Base-by-base conservation (phyloP, 2,797 vertebrate genomes). In the Podarcis lilfordi region DNA sequence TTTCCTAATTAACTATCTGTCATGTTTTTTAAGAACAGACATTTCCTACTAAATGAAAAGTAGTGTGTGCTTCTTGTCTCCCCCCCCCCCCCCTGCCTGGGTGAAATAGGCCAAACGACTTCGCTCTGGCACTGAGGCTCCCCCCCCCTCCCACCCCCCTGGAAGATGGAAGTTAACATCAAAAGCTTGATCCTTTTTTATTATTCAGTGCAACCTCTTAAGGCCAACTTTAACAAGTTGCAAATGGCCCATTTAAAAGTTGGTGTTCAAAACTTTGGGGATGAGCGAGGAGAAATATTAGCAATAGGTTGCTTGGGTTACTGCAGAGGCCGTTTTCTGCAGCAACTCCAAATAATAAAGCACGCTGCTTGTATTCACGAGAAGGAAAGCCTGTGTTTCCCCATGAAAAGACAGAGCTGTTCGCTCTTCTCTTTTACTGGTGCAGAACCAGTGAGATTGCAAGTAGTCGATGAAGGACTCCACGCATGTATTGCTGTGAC, bases 1-100 rank as follows among this genome's bases (percentile, higher is more conserved):
- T 94, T 96, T 91, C 93, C 89, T 92, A 94, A 95, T 95, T 95
- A 93, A 87, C 95, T 95, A 94, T 94, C 91, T 92, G 91, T 93
- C 92, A 93, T 91, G 86, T 79, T 64, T 71, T 6, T 89, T 10
- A 8, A 92, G 82, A 72, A 84, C 87, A 93, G 89, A 85, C 85
- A 93, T 95, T 95, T 95, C 92, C 92, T 93, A 64, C 69, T 92
- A 93, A 94, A 90, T 90, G 91, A 92, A 81, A 91, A 94, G 85
- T 40, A 86, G 76, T 27, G 29, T 84, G 91, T 91, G 85, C 88
- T 66, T 93, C 93, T 93, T 88, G 79, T 87, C 91, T 25, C 37
- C 90, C 55, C 15, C 13, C 59, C 17, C 21, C 61, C 0, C 61
- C 21, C 5, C 19, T 77, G 92, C 93, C 86, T 2, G 1, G 90